Conservation (phyloP, 2,113 vertebrate genomes). For the Indicator maculatus region DNA sequence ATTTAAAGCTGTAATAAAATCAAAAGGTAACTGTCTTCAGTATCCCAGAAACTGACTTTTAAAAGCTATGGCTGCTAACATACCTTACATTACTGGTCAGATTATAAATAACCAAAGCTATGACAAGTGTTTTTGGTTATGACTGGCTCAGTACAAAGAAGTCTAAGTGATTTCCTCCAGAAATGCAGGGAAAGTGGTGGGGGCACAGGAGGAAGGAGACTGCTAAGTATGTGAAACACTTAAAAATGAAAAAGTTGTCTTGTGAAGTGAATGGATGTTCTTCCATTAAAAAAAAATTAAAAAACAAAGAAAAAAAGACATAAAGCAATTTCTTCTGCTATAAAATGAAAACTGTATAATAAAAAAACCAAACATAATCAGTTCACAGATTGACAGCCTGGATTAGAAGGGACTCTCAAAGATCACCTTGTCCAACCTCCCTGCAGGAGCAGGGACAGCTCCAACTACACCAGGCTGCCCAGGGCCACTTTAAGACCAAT, state of each 20-base stretch:
- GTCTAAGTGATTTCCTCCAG: background rate
- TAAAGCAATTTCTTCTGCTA: background rate
- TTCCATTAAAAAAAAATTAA: background rate
- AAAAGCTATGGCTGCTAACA: background rate
- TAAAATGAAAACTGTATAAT: background rate
- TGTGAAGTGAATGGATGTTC: background rate
- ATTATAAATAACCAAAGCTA: background rate
- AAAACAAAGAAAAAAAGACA: background rate
- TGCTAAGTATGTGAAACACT: background rate
- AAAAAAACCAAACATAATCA: background rate
- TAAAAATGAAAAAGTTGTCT: background rate
- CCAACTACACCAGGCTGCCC: too few species aligned
- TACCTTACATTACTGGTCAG: background rate
- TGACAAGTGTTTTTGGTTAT: background rate
- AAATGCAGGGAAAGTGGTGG: background rate
- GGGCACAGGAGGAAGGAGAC: background rate
- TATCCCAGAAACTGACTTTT: background rate
- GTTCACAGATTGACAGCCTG: background rate
- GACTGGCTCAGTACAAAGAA: background rate
- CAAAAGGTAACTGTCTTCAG: background rate
- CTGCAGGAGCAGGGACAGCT: too few species aligned
- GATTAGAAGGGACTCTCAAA: too few species aligned
- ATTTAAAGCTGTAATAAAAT: conserved; percentile 36
- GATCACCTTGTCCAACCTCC: too few species aligned
- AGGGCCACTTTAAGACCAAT: too few species aligned